Conservation (phyloP, 2,797 vertebrate genomes). For the Spondyliosoma cantharus region DNA sequence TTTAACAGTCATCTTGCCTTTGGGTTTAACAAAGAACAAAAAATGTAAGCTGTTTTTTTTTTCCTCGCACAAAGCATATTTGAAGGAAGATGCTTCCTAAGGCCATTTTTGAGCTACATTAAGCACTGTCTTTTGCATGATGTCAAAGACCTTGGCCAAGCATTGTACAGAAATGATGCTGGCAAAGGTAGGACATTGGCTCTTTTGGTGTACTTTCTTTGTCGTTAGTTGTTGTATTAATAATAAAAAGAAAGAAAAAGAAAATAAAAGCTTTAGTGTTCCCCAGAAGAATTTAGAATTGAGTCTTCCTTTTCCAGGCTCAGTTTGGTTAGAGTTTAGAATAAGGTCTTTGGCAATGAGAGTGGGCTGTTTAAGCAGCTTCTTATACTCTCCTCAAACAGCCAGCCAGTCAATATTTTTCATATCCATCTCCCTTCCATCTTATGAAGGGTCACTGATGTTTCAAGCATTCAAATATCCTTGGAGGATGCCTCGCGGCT, state of each 20-base stretch:
- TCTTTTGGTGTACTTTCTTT: slow-evolving; percentile 37
- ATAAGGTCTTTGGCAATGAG: slow-evolving; percentile 75
- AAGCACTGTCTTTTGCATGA: slow-evolving; percentile 81
- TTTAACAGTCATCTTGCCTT: slow-evolving; percentile 81
- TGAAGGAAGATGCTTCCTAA: slow-evolving; percentile 74
- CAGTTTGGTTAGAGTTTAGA: slow-evolving; percentile 71
- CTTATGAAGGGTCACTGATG: slow-evolving; percentile 76
- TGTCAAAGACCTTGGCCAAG: slow-evolving; percentile 77
- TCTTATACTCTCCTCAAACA: slow-evolving; percentile 62
- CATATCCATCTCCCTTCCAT: slow-evolving; percentile 66
- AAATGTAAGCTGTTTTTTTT: slow-evolving; percentile 58
- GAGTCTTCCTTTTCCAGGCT: slow-evolving; percentile 60
- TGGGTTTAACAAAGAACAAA: slow-evolving; percentile 74
- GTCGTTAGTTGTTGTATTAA: slow-evolving; percentile 51
- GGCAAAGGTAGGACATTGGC: slow-evolving; percentile 58
- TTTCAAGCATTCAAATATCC: slow-evolving; percentile 74
- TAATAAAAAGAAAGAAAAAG: slow-evolving; percentile 39
- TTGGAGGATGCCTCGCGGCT: slow-evolving; percentile 78
- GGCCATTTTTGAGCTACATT: slow-evolving; percentile 83
- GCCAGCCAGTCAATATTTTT: slow-evolving; percentile 77
- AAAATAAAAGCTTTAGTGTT: slow-evolving; percentile 23
- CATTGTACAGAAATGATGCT: slow-evolving; percentile 58
- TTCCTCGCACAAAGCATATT: slow-evolving; percentile 66
- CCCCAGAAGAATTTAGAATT: slow-evolving; percentile 50
- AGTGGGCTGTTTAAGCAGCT: slow-evolving; percentile 68